Evolutionary conservation across 2,888 invertebrate species (phyloP), one percentile per base, ranked within the genome.

Genomic region (Spodoptera littoralis): DNA sequence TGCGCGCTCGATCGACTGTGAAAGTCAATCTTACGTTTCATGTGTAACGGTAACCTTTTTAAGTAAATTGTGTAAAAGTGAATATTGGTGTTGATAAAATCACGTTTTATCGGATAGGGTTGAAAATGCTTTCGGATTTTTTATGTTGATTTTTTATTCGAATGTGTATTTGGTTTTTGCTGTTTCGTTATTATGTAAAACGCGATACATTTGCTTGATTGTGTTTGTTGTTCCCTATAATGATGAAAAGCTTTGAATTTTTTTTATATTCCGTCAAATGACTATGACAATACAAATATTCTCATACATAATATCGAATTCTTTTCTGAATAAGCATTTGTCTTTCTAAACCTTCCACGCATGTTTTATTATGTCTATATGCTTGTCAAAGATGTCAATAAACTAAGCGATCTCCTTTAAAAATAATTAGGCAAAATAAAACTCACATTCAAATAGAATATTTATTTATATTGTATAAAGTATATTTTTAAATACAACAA

Each of bases 1-100:
- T 61, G 72, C 59, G 68, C 63, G 68, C 74, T 70, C 76, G 77
- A 81, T 80, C 73, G 79, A 59, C 62, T 63, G 83, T 59, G 68
- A 81, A 80, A 82, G 74, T 77, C 73, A 70, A 79, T 76, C 60
- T 70, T 63, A 65, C 66, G 49, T 73, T 70, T 75, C 66, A 69
- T 70, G 70, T 64, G 52, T 65, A 59, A 72, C 65, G 50, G 56
- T 64, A 69, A 71, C 72, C 69, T 72, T 70, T 68, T 72, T 68
- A 67, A 74, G 64, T 65, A 63, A 76, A 62, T 60, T 73, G 62
- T 73, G 45, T 57, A 63, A 59, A 61, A 51, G 65, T 65, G 73
- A 65, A 71, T 65, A 62, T 70, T 60, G 60, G 27, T 52, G 60
- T 47, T 57, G 67, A 73, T 73, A 70, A 58, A 64, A 71, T 59